Conservation (phyloP, 2,797 vertebrate genomes). For the Myioborus miniatus region DNA sequence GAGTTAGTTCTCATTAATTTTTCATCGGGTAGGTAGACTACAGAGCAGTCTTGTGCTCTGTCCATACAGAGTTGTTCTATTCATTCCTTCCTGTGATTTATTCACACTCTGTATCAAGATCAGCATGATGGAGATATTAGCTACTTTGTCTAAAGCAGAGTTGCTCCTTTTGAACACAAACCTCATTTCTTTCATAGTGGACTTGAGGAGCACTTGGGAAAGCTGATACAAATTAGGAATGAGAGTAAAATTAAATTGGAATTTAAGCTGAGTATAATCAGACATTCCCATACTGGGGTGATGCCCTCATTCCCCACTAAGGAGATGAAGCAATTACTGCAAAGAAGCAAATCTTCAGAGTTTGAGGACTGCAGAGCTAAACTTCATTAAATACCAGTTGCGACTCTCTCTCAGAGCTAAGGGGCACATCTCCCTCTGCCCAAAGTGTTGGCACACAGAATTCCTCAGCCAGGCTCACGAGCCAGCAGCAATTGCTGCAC, state of each 20-base stretch:
- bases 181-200: neutral
- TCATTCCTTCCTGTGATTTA: neutral
- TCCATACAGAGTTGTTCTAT: neutral
- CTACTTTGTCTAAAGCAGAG: neutral
- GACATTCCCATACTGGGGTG: neutral
- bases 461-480: neutral
- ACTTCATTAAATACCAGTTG: neutral
- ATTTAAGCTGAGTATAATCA: conserved; percentile 21
- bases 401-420: neutral
- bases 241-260: conserved; percentile 5
- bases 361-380: neutral
- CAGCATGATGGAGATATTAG: neutral
- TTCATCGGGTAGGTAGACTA: neutral
- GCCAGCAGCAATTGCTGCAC: neutral
- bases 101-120: neutral
- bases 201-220: neutral
- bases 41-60: neutral
- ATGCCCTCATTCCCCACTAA: conserved; percentile 11
- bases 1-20: neutral
- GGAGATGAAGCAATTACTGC: conserved; percentile 29
- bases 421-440: neutral
- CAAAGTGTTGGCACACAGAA: neutral
- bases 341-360: neutral
- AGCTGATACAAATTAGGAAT: neutral
- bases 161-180: neutral